A percentile compares a stretch with the other conserved stretches of the same genome.
Conservation (phyloP, 2,888 invertebrate species). For the Nemotelus nigrinus region DNA sequence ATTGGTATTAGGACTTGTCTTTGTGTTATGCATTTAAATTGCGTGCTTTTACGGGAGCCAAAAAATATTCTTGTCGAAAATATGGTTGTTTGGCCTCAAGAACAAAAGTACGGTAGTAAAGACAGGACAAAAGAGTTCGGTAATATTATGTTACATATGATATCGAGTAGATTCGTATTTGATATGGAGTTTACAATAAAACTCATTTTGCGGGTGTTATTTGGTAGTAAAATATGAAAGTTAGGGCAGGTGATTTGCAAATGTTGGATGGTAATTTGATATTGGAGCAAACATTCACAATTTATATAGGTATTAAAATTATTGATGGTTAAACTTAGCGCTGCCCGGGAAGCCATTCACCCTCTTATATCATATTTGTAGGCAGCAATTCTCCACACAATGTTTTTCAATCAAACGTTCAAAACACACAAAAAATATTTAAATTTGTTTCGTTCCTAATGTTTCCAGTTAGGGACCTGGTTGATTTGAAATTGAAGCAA, state of each 20-base stretch:
- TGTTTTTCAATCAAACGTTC: too few species aligned
- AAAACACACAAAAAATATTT: too few species aligned
- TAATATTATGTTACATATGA: neutral
- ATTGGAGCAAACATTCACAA: too few species aligned
- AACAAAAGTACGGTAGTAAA: constrained; percentile 1
- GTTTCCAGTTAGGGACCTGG: too few species aligned
- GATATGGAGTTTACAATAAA: neutral
- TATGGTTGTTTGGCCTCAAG: neutral
- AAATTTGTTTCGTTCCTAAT: too few species aligned
- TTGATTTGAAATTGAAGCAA: too few species aligned
- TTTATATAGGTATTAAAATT: neutral
- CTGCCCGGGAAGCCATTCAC: too few species aligned
- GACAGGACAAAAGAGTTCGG: neutral
- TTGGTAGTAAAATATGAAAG: neutral
- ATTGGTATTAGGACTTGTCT: constrained; percentile 66
- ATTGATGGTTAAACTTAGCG: too few species aligned
- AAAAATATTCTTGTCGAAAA: constrained; percentile 4
- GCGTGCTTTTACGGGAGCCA: constrained; percentile 60
- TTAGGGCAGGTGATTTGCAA: neutral
- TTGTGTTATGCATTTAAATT: constrained; percentile 67
- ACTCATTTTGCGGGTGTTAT: neutral
- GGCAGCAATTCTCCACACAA: too few species aligned
- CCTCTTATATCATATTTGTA: too few species aligned
- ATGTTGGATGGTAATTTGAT: too few species aligned
- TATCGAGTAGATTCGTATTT: neutral